phyloP scores from a whole-genome alignment of 2,113 vertebrate species.

The Corythaixoides concolor region DNA sequence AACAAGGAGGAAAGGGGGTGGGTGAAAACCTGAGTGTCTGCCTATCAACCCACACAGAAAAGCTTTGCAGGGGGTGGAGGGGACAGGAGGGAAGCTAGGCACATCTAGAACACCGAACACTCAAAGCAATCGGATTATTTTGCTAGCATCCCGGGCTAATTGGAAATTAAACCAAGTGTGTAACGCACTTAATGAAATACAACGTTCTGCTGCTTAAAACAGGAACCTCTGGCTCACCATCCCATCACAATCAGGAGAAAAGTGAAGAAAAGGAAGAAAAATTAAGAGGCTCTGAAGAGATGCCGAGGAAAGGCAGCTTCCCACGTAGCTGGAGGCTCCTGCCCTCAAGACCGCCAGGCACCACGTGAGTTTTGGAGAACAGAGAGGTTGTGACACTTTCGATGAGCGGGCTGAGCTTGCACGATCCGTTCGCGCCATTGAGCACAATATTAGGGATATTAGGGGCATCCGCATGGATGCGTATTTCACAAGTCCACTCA shows the following conservation, averaged over 20 bases:
- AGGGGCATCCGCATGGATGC: not conserved
- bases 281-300: not conserved
- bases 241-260: not conserved
- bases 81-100: not conserved
- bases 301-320: not conserved
- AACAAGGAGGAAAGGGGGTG: conserved; percentile 33
- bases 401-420: not conserved
- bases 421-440: rapidly evolving
- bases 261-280: not conserved
- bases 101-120: not conserved
- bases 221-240: conserved; percentile 39
- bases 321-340: not conserved
- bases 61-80: not conserved
- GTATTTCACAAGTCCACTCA: not conserved
- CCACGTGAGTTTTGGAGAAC: not conserved
- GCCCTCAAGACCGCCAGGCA: not conserved
- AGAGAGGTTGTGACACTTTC: not conserved
- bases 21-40: conserved; percentile 27
- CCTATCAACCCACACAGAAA: not conserved
- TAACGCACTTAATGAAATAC: conserved; percentile 67
- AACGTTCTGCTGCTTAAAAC: conserved; percentile 32
- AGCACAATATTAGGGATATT: not conserved
- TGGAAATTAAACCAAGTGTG: conserved; percentile 72
- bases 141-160: conserved; percentile 52
- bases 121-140: conserved; percentile 48